Percentiles rank a stretch among this genome's conserved stretches.
Evolutionary conservation across 2,113 vertebrate genomes (phyloP).

Genomic region (Etheostoma cragini): DNA sequence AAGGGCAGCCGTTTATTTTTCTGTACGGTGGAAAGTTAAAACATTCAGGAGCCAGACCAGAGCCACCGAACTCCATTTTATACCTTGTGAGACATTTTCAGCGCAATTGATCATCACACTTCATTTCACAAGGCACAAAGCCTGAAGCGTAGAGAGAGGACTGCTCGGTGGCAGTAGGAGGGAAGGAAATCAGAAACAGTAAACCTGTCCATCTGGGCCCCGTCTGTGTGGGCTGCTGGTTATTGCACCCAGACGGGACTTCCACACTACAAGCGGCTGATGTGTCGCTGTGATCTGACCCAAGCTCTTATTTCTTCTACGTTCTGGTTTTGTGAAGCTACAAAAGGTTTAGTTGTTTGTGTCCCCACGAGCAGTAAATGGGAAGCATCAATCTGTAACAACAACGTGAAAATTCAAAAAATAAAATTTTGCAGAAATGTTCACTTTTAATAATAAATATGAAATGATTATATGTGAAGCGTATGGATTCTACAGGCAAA

Average conservation of each 20-base stretch:
- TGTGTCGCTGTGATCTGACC: slow-evolving; percentile 62
- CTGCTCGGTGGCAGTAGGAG: slow-evolving; percentile 45
- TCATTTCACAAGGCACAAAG: slow-evolving; percentile 72
- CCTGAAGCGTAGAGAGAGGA: slow-evolving; percentile 42
- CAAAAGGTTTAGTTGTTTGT: slow-evolving; percentile 43
- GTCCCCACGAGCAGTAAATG: slow-evolving; percentile 2
- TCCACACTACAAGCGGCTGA: slow-evolving; percentile 36
- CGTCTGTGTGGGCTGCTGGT: slow-evolving; percentile 62
- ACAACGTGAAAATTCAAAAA: neutral
- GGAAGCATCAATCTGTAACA: slow-evolving; percentile 33
- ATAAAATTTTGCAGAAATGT: neutral
- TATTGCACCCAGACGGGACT: slow-evolving; percentile 54
- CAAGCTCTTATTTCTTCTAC: slow-evolving; percentile 48
- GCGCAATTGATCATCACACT: slow-evolving; percentile 77
- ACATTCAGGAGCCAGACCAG: slow-evolving; percentile 66
- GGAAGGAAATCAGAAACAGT: slow-evolving; percentile 64
- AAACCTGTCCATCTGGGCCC: slow-evolving; percentile 72
- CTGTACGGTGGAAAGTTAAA: slow-evolving; percentile 58
- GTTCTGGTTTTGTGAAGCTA: slow-evolving; percentile 6
- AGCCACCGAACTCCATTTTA: slow-evolving; percentile 70
- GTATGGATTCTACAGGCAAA: neutral
- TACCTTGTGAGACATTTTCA: slow-evolving; percentile 73
- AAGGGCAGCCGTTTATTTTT: slow-evolving; percentile 70
- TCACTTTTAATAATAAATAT: neutral
- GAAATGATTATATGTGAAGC: neutral